These are phyloP conservation scores for Embidobia sp. DNA, from an alignment of 2,888 invertebrate species.

Conservation along the genomic window DNA sequence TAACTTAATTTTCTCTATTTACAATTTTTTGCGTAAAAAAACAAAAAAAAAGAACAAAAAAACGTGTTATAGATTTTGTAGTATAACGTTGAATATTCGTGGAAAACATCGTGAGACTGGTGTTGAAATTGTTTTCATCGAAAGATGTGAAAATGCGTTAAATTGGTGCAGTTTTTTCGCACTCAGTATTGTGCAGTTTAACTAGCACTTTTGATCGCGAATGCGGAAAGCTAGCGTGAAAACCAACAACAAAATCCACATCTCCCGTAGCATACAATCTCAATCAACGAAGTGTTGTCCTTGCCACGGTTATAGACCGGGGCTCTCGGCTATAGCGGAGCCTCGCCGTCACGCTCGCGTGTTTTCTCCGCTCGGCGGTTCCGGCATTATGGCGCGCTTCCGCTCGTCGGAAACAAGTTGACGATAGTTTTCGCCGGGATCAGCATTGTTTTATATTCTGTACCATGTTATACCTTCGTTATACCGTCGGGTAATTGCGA, in stretches of 20 bases:
- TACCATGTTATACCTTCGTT: conserved; percentile 22
- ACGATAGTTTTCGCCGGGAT: conserved; percentile 51
- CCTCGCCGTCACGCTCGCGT: conserved; percentile 39
- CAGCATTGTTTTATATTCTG: conserved; percentile 43
- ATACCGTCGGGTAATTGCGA: conserved; percentile 21
- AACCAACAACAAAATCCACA: neutral
- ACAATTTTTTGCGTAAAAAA: no score
- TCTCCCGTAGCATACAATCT: neutral
- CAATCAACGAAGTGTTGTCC: conserved; percentile 15
- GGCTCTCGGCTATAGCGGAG: neutral
- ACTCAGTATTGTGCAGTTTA: no score
- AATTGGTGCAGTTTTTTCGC: no score
- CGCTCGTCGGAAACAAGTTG: conserved; percentile 45
- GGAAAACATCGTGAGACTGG: no score
- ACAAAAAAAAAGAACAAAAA: no score
- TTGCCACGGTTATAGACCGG: conserved; percentile 30
- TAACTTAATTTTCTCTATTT: no score
- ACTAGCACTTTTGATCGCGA: no score
- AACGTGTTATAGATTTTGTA: no score
- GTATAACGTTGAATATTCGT: no score
- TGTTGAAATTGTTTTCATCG: no score
- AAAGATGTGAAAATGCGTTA: no score
- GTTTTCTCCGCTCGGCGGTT: conserved; percentile 41
- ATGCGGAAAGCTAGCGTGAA: neutral
- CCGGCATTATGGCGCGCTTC: conserved; percentile 39